phyloP scores from a whole-genome alignment of 2,113 vertebrate species.

The Oxyura jamaicensis region DNA sequence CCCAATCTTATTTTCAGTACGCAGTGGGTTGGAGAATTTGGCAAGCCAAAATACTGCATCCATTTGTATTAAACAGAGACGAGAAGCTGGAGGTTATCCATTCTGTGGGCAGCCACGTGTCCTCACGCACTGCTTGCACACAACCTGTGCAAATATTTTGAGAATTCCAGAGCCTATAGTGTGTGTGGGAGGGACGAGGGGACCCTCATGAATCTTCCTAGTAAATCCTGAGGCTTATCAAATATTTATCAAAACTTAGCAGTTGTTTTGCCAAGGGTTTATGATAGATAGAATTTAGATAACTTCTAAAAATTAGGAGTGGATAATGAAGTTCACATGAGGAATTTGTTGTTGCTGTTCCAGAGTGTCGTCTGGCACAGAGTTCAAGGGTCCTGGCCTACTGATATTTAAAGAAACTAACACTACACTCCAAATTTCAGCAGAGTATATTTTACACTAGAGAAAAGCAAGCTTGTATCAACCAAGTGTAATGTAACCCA shows the following conservation, averaged over 20 bases:
- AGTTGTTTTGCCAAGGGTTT: constrained; percentile 14
- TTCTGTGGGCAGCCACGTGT: background rate
- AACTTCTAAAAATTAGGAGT: background rate
- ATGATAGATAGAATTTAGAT: background rate
- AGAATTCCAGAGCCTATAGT: constrained; percentile 36
- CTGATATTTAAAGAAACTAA: background rate
- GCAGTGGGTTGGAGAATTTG: background rate
- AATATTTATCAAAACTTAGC: constrained; percentile 21
- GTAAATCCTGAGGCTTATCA: constrained; percentile 12
- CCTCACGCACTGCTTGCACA: background rate
- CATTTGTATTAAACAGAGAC: background rate
- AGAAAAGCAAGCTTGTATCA: background rate
- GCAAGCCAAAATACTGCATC: background rate
- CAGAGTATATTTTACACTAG: background rate
- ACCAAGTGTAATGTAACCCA: background rate
- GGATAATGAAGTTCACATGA: background rate
- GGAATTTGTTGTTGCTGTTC: background rate
- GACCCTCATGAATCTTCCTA: constrained; percentile 45
- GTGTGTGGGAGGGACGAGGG: background rate
- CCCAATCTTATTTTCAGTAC: background rate
- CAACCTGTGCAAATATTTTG: constrained; percentile 42
- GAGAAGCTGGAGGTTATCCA: background rate
- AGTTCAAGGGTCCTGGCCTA: background rate
- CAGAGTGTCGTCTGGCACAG: background rate
- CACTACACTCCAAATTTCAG: background rate